Base-by-base conservation (phyloP, 2,113 vertebrate species). In the Lathamus discolor region DNA sequence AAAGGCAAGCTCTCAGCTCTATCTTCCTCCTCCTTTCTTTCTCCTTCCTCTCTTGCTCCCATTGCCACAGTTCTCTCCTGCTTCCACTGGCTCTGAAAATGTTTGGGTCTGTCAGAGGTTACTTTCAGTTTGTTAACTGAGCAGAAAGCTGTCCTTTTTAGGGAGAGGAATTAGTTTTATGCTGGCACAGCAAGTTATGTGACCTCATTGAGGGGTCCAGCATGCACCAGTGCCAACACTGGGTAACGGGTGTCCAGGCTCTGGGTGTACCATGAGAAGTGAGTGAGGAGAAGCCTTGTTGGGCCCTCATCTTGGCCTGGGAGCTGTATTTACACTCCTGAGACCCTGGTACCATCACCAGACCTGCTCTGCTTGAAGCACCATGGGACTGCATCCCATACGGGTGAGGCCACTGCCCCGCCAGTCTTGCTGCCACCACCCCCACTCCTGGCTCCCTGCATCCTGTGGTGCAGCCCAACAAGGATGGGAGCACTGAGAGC, bases 331-430 rank as follows among this genome's bases (percentile, higher is more conserved):
- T 39, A 44, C 48, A 85, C 13, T 5, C n/a, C 44, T 33, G 46
- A 55, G 35, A 24, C 10, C 16, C 24, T 44, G 17, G 6, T 20
- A 11, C 7, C 12, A n/a, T 25, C 57, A 44, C 39, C 1, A 0
- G 19, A 46, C 17, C 43, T 62, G 15, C 25, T 41, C 43, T 76
- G n/a, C 29, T 69, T 66, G 33, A 28, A 25, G n/a, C 17, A 9
- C 22, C 1, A 0, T 10, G 61, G 43, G 24, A 5, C n/a, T 62
- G 28, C 7, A 11, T 22, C 35, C 48, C 5, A 0, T 4, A 35
- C 10, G 19, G 29, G 39, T 69, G 27, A 61, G 49, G 43, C 17
- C 44, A 33, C 35, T 84, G 19, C 33, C 27, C 43, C 48, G 15
- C 23, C 1, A 1, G 20, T 43, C 10, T 0, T 15, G 33, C 43